Evolutionary conservation across 2,888 invertebrate genomes (phyloP).

Genomic region (Meteorus cinctellus): DNA sequence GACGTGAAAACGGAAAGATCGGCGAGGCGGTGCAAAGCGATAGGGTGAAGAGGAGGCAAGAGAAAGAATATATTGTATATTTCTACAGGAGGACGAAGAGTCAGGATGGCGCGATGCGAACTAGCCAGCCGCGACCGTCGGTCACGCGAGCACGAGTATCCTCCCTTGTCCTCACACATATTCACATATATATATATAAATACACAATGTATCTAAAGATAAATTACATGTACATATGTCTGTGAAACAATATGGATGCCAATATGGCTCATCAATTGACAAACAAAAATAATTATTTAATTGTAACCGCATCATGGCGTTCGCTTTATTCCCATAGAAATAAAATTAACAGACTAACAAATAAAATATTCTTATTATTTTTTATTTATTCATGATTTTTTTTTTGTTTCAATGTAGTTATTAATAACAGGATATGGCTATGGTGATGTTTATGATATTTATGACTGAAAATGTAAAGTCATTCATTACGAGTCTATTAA

Average conservation of each 20-base stretch:
- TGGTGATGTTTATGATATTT: slow-evolving; percentile 33
- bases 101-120: slow-evolving; percentile 56
- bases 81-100: slow-evolving; percentile 45
- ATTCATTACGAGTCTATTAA: slow-evolving; percentile 39
- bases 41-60: slow-evolving; percentile 37
- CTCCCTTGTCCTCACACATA: slow-evolving; percentile 45
- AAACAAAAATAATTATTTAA: slow-evolving; percentile 1
- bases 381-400: background rate
- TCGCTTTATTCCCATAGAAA: too few species aligned
- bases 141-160: slow-evolving; percentile 67
- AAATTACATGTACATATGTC: background rate
- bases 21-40: slow-evolving; percentile 27
- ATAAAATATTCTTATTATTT: background rate
- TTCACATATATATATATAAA: slow-evolving; percentile 5
- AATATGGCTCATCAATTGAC: slow-evolving; percentile 9
- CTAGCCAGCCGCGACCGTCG: slow-evolving; percentile 64
- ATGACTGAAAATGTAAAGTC: slow-evolving; percentile 29
- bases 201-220: background rate
- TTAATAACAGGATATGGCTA: slow-evolving; percentile 41
- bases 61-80: slow-evolving; percentile 39
- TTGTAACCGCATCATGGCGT: background rate
- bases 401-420: slow-evolving; percentile 15
- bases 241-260: background rate
- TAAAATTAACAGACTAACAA: too few species aligned
- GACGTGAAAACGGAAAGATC: slow-evolving; percentile 47